Percentiles rank a stretch among this genome's conserved stretches.
These are phyloP conservation scores for Drosophila subobscura DNA, from an alignment of 1,140 invertebrate genomes.

Conservation along the genomic window DNA sequence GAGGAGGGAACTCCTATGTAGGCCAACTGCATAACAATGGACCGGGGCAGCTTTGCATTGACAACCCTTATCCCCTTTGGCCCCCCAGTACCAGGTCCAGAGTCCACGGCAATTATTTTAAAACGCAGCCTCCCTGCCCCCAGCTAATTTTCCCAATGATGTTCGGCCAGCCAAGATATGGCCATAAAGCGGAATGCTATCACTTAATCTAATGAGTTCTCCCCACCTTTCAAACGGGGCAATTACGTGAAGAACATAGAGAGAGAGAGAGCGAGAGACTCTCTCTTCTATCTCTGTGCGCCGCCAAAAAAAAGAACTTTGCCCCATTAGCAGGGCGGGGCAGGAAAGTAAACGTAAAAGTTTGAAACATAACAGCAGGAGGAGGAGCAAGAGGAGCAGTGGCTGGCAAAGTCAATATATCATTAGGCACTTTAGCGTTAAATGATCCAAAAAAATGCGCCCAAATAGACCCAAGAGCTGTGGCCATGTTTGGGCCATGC, in stretches of 20 bases:
- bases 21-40: constrained; percentile 35
- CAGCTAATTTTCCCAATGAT: constrained; percentile 19
- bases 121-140: no score
- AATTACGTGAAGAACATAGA: constrained; percentile 30
- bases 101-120: constrained; percentile 12
- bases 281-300: not conserved
- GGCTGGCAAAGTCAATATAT: constrained; percentile 67
- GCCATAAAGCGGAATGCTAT: constrained; percentile 35
- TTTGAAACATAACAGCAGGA: constrained; percentile 17
- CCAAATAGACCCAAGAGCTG: constrained; percentile 43
- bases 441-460: constrained; percentile 66
- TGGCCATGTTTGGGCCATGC: constrained; percentile 18
- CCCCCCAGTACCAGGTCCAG: constrained; percentile 2
- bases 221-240: constrained; percentile 6
- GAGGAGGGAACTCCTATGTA: constrained; percentile 7
- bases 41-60: constrained; percentile 21
- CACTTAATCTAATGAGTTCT: constrained; percentile 54
- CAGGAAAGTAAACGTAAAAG: constrained; percentile 12
- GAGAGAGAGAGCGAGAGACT: no score
- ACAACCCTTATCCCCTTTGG: constrained; percentile 20
- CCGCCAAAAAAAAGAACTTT: not conserved
- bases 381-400: not conserved
- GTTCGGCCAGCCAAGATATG: constrained; percentile 17
- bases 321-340: not conserved
- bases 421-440: constrained; percentile 66